Percentiles rank a stretch among this genome's conserved stretches.
Conservation (phyloP, 2,888 invertebrate genomes). For the Druceiella hillmani region DNA sequence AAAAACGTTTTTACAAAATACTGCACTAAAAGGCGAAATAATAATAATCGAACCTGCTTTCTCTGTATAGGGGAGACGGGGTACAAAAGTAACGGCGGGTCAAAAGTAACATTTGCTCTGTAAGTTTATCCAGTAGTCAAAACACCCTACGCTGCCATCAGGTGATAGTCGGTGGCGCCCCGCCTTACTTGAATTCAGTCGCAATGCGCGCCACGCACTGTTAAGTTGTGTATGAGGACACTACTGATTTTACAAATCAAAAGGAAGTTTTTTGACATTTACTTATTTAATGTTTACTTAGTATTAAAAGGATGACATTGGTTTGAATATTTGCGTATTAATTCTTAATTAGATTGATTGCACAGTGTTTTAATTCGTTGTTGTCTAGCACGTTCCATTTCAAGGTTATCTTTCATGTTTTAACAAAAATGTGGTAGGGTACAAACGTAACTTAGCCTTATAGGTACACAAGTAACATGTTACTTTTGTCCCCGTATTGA, state of each 20-base stretch:
- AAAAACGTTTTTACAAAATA: too few species aligned
- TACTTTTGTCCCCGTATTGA: not conserved
- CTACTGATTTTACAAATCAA: not conserved
- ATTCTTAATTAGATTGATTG: not conserved
- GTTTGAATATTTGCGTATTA: not conserved
- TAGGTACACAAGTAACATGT: not conserved
- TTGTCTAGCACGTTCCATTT: not conserved
- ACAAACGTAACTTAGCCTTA: not conserved
- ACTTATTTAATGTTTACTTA: too few species aligned
- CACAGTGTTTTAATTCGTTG: not conserved
- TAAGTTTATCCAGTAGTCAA: not conserved
- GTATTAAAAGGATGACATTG: not conserved
- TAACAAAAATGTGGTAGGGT: not conserved
- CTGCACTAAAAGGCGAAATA: too few species aligned
- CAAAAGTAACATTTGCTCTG: constrained; percentile 1
- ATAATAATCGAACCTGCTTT: too few species aligned
- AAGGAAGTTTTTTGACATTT: not conserved
- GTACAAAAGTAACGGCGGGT: too few species aligned
- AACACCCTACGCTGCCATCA: not conserved
- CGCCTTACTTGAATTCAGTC: not conserved
- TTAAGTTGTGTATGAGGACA: not conserved
- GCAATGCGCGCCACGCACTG: not conserved
- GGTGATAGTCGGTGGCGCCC: not conserved
- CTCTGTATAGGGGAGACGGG: too few species aligned
- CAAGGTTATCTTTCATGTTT: not conserved